Conservation (phyloP, 2,888 invertebrate genomes). For the Oligia fasciuncula region DNA sequence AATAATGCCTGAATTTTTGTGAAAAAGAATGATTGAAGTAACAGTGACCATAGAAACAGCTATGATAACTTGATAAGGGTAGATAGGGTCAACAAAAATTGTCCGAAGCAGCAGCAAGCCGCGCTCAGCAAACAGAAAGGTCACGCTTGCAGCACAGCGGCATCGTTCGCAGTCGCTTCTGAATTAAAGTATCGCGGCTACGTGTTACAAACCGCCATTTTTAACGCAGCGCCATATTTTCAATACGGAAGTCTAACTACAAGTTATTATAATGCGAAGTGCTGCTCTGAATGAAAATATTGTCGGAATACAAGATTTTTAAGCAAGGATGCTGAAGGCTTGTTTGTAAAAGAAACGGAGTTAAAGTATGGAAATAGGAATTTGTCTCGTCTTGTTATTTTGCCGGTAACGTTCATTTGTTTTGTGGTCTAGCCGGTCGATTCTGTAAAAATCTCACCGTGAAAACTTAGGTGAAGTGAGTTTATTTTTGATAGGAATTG, state of each 20-base stretch:
- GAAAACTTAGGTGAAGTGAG: too few species aligned
- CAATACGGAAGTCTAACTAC: slow-evolving; percentile 59
- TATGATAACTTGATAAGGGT: neutral
- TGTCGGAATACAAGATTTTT: slow-evolving; percentile 34
- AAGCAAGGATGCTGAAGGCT: slow-evolving; percentile 22
- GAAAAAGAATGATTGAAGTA: neutral
- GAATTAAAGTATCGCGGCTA: slow-evolving; percentile 61
- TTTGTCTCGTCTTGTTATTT: slow-evolving; percentile 45
- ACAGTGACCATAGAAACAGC: too few species aligned
- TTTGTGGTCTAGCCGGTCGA: slow-evolving; percentile 20
- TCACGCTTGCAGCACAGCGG: slow-evolving; percentile 55
- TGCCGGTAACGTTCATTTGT: slow-evolving; percentile 21
- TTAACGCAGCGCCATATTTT: slow-evolving; percentile 61
- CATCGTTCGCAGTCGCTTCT: slow-evolving; percentile 45
- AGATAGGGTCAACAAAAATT: neutral
- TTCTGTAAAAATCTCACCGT: too few species aligned
- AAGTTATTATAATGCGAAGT: slow-evolving; percentile 56
- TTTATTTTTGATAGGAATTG: too few species aligned
- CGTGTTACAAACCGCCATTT: slow-evolving; percentile 61
- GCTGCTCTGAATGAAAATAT: slow-evolving; percentile 55
- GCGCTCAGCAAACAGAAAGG: slow-evolving; percentile 47
- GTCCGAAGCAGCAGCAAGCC: slow-evolving; percentile 6
- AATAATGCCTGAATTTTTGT: neutral
- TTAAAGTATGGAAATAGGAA: slow-evolving; percentile 35
- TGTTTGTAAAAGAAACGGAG: slow-evolving; percentile 33